A percentile compares a stretch with the other conserved stretches of the same genome.
These are phyloP conservation scores for Rhinolophus ferrumequinum DNA, from an alignment of 2,113 vertebrate genomes.

Conservation along the genomic window DNA sequence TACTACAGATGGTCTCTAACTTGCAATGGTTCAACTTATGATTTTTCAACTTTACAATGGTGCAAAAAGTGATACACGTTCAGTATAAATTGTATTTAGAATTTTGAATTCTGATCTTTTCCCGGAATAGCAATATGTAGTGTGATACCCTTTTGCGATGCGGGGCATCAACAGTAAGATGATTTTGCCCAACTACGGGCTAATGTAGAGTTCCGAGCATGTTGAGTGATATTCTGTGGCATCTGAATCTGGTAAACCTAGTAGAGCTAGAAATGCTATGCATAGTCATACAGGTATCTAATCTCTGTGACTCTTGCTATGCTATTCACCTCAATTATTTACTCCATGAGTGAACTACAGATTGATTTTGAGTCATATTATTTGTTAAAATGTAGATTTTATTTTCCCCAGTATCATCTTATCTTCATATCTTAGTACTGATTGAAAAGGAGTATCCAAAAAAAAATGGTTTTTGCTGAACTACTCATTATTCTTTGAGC, in stretches of 20 bases:
- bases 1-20: not conserved
- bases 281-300: conserved; percentile 39
- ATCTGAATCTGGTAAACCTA: not conserved
- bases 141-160: not conserved
- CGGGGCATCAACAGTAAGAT: not conserved
- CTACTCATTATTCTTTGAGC: not conserved
- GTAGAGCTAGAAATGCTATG: conserved; percentile 5
- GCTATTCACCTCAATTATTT: conserved; percentile 41
- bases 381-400: conserved; percentile 64
- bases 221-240: too few relatives aligned
- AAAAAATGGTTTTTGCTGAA: conserved; percentile 52
- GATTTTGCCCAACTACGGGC: not conserved
- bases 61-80: not conserved
- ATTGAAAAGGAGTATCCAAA: conserved; percentile 41
- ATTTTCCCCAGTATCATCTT: not conserved
- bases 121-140: not conserved
- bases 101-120: not conserved
- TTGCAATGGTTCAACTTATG: not conserved
- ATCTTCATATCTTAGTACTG: conserved; percentile 30
- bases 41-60: not conserved
- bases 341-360: conserved; percentile 40
- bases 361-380: conserved; percentile 63
- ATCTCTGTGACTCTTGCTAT: not conserved
- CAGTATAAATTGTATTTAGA: not conserved
- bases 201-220: not conserved